A percentile compares a stretch with the other conserved stretches of the same genome.
Conservation (phyloP, 2,113 vertebrate species). For the Heterochromis multidens region DNA sequence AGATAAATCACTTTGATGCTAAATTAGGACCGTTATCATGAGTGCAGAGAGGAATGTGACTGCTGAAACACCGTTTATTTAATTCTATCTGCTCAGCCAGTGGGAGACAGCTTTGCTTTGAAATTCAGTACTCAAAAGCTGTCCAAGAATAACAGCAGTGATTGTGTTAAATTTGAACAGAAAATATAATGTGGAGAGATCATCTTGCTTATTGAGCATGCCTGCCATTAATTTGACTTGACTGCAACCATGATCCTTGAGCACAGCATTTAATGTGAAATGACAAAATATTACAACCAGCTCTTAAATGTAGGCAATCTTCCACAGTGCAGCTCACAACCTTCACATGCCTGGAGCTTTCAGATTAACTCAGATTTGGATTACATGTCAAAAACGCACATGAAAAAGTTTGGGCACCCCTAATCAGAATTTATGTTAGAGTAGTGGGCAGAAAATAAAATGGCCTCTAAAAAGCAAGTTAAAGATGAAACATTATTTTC, state of each 20-base stretch:
- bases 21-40: slow-evolving; percentile 31
- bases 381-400: neutral
- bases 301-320: slow-evolving; percentile 17
- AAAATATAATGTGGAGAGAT: slow-evolving; percentile 26
- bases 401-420: neutral
- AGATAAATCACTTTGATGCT: slow-evolving; percentile 44
- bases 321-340: neutral
- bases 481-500: neutral
- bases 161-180: slow-evolving; percentile 28
- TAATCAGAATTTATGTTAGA: neutral
- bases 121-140: slow-evolving; percentile 21
- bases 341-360: neutral
- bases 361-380: slow-evolving; percentile 4
- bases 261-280: slow-evolving; percentile 42
- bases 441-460: neutral
- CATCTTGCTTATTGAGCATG: slow-evolving; percentile 11
- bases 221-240: slow-evolving; percentile 43
- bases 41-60: neutral
- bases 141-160: slow-evolving; percentile 46
- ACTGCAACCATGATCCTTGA: slow-evolving; percentile 15
- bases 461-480: neutral
- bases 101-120: slow-evolving; percentile 15
- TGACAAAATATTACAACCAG: slow-evolving; percentile 45
- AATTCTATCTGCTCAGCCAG: slow-evolving; percentile 14
- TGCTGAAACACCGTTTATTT: slow-evolving; percentile 13